Base-by-base conservation (phyloP, 2,113 vertebrate genomes). In the Halichoerus grypus region DNA sequence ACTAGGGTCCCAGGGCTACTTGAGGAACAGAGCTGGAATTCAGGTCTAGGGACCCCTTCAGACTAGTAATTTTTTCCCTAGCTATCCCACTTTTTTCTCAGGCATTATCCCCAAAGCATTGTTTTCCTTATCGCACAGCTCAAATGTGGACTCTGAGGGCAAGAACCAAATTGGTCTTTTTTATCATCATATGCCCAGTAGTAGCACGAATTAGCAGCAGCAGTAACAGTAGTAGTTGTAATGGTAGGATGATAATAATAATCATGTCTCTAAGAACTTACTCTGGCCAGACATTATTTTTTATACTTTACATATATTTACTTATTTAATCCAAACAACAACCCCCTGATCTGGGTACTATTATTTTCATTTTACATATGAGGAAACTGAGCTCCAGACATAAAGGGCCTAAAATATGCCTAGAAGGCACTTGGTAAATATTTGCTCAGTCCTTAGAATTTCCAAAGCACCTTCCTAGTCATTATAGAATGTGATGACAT, bases 291-390 rank as follows among this genome's bases (percentile, higher is more conserved):
- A 36, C 14, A 1, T 57, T 86, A 21, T 61, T 95, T 39, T 95
- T 67, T 89, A 21, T 80, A 94, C 6, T 84, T 88, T 88, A 63
- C 42, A 39, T 57, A 31, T 46, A 65, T 55, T 71, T 94, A 91
- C 53, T 51, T 57, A 19, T 67, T 83, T 65, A 94, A 93, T 85
- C 14, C 28, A 22, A 67, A 59, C 49, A 59, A 33, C 11, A 71
- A 3, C 36, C 5, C 4, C 77, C 3, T 15, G 24, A 33, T 8
- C 18, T 91, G n/a, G 15, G 9, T 77, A n/a, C 49, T 90, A 51
- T 88, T 83, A 91, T 24, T 87, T 71, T 95, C 22, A 31, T 61
- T 88, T 91, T 88, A 85, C 1, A 79, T 7, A 42, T 93, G 57
- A 92, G 46, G 31, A 95, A 46, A 93, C 63, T 69, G 86, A 93